Base-by-base conservation (phyloP, 2,797 vertebrate species). In the Mus minutoides region DNA sequence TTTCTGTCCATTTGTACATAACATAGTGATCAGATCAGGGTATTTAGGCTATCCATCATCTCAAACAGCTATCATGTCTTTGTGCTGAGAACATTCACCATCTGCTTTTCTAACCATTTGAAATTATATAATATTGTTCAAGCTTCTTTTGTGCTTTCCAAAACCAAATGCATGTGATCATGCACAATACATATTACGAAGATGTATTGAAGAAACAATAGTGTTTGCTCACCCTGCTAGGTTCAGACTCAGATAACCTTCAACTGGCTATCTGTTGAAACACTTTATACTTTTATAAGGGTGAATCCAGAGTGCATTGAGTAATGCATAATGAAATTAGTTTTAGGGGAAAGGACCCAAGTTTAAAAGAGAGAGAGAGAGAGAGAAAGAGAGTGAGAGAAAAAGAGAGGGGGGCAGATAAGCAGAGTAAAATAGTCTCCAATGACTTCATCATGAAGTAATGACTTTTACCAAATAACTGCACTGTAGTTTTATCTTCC, bases 391-490 rank as follows among this genome's bases (percentile, higher is more conserved):
- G 13, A 80, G 56, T 31, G 91, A 97, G 97, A 96, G 62, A 62
- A 10, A 64, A 12, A 64, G 62, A 96, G 73, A 84, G 37, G 24
- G 21, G 94, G 97, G 87, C 87, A 98, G 98, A 98, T 98, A 98
- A 99, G 98, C 97, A 89, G 97, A 98, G 98, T 98, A 98, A 98
- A 98, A 98, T 98, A 98, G 98, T 98, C 98, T 98, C 96, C 98
- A 97, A 98, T 99, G 98, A 99, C 98, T 98, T 99, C 99, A 99
- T 98, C 98, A 97, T 97, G 98, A 98, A 98, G 97, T 98, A 98
- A 98, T 98, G 98, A 98, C 97, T 98, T 98, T 98, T 97, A 98
- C 98, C 98, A 98, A 98, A 98, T 98, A 98, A 98, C 98, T 98
- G 97, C 97, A 98, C 98, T 98, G 98, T 98, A 98, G 98, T 98